Percentiles rank a stretch among this genome's conserved stretches.
Evolutionary conservation across 1,140 invertebrate genomes (phyloP).

Genomic region (Lepidotrigona ventralis): DNA sequence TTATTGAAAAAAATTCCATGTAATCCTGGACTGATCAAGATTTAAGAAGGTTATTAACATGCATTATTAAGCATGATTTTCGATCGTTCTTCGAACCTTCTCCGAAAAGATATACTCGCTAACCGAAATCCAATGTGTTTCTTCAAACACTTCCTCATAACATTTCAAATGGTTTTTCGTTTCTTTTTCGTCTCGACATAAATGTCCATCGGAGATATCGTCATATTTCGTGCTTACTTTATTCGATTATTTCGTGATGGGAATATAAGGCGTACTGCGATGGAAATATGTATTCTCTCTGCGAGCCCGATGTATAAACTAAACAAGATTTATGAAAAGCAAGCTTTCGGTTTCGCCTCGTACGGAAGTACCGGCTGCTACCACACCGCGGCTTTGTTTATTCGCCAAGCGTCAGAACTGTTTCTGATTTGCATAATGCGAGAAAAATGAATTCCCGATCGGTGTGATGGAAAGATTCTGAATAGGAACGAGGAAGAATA

Average conservation of each 20-base stretch:
- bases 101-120: neutral
- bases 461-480: slow-evolving; percentile 6
- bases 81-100: neutral
- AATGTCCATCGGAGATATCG: neutral
- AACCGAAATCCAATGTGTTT: neutral
- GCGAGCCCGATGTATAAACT: neutral
- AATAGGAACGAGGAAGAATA: neutral
- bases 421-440: slow-evolving; percentile 8
- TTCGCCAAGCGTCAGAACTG: neutral
- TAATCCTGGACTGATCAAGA: slow-evolving; percentile 10
- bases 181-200: neutral
- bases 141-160: neutral
- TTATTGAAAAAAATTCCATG: too few species aligned
- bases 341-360: neutral
- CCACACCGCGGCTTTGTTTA: neutral
- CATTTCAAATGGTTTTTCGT: too few species aligned
- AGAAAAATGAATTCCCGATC: slow-evolving; percentile 17
- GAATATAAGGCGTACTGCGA: neutral
- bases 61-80: neutral
- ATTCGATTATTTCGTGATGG: neutral
- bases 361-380: neutral
- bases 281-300: neutral
- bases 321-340: slow-evolving; percentile 11
- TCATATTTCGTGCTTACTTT: neutral
- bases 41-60: too few species aligned